A percentile compares a stretch with the other conserved stretches of the same genome.
Evolutionary conservation across 2,888 invertebrate genomes (phyloP).

Genomic region (Lordiphosa andalusiaca): DNA sequence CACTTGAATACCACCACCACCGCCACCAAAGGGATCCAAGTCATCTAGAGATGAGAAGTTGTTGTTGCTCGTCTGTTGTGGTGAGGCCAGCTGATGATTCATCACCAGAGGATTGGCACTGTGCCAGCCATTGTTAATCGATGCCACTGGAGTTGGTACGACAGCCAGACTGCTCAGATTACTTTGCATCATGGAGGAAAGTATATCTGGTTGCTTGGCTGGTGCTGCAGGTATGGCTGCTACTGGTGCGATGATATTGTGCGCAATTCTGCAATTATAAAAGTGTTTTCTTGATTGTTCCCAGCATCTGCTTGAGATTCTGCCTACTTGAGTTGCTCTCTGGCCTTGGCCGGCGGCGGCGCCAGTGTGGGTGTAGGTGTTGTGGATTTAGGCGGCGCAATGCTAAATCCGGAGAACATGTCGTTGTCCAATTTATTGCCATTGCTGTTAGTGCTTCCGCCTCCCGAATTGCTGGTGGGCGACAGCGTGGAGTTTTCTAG

Average conservation of each 20-base stretch:
- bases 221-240: constrained; percentile 33
- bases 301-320: constrained; percentile 2
- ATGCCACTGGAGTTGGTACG: constrained; percentile 13
- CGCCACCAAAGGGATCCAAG: constrained; percentile 70
- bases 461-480: not conserved
- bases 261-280: constrained; percentile 64
- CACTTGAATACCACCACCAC: constrained; percentile 16
- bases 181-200: constrained; percentile 70
- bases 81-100: constrained; percentile 74
- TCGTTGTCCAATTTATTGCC: constrained; percentile 66
- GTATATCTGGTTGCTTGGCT: constrained; percentile 66
- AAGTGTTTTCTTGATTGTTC: constrained; percentile 17
- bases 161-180: constrained; percentile 54
- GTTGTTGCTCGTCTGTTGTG: constrained; percentile 68
- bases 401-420: constrained; percentile 76
- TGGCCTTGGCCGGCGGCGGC: constrained; percentile 42
- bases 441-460: constrained; percentile 26
- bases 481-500: constrained; percentile 53
- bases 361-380: constrained; percentile 27
- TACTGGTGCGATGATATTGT: constrained; percentile 49
- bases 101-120: constrained; percentile 76
- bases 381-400: constrained; percentile 45
- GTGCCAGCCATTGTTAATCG: constrained; percentile 56
- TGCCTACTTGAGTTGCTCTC: constrained; percentile 68
- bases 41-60: constrained; percentile 73